Evolutionary conservation across 2,113 vertebrate species (phyloP).

Genomic region (Gyps fulvus): DNA sequence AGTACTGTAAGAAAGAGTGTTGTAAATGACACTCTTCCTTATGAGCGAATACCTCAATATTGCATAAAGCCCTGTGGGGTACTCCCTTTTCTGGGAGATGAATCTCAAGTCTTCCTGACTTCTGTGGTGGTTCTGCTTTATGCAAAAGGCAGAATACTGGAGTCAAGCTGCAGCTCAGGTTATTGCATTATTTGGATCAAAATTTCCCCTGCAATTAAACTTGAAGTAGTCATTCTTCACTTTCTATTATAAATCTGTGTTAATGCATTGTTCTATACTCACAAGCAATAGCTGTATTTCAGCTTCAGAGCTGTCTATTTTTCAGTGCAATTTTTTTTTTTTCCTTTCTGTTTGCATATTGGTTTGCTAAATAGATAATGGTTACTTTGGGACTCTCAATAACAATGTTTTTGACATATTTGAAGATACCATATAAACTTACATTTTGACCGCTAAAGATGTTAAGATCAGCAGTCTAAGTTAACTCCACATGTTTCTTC

Average conservation of each 20-base stretch:
- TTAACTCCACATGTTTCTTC: background rate
- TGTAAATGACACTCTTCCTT: background rate
- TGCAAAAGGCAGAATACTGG: background rate
- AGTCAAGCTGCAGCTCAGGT: background rate
- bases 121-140: background rate
- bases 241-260: background rate
- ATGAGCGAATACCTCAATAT: background rate
- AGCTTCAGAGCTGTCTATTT: background rate
- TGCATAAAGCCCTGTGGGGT: background rate
- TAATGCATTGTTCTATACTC: background rate
- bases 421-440: background rate
- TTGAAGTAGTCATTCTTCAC: background rate
- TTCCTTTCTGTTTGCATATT: background rate
- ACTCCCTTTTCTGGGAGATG: background rate
- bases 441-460: background rate
- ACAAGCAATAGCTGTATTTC: background rate
- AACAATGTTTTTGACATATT: background rate
- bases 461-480: background rate
- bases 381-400: background rate
- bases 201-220: background rate
- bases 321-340: background rate
- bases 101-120: background rate
- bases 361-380: background rate
- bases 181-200: background rate
- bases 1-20: background rate